phyloP scores from a whole-genome alignment of 1,140 invertebrate species.

The Papilio polyxenes region DNA sequence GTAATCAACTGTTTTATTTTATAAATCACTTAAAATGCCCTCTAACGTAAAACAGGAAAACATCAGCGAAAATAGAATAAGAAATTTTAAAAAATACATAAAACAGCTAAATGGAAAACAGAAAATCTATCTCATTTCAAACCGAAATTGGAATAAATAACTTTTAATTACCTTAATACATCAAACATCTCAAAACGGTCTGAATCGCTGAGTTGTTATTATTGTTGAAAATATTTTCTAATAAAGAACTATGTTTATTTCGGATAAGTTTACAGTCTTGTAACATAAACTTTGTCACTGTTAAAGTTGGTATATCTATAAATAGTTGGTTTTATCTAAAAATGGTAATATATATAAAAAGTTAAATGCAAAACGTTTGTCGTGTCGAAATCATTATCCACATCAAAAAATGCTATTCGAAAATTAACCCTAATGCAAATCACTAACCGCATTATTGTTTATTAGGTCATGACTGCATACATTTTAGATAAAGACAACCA shows the following conservation, averaged over 20 bases:
- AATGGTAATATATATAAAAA: neutral
- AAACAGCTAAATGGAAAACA: too few species aligned
- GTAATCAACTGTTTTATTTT: too few species aligned
- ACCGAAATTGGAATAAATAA: neutral
- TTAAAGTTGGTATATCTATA: too few species aligned
- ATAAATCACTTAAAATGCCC: too few species aligned
- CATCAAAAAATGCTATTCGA: conserved; percentile 50
- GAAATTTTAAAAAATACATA: too few species aligned
- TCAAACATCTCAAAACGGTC: neutral
- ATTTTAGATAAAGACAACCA: conserved; percentile 60
- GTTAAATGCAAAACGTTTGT: neutral
- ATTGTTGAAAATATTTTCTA: neutral
- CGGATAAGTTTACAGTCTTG: too few species aligned
- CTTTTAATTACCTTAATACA: neutral
- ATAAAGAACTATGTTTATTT: too few species aligned
- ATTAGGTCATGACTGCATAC: conserved; percentile 62
- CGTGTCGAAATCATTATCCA: neutral
- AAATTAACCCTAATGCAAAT: conserved; percentile 61
- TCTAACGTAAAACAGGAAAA: too few species aligned
- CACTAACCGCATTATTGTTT: conserved; percentile 63
- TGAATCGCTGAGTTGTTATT: neutral
- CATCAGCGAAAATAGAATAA: too few species aligned
- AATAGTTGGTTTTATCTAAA: too few species aligned
- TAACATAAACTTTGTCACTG: too few species aligned
- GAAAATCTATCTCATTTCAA: too few species aligned